A percentile compares a stretch with the other conserved stretches of the same genome.
These are phyloP conservation scores for Bembecia ichneumoniformis DNA, from an alignment of 2,888 invertebrate genomes.

Conservation along the genomic window DNA sequence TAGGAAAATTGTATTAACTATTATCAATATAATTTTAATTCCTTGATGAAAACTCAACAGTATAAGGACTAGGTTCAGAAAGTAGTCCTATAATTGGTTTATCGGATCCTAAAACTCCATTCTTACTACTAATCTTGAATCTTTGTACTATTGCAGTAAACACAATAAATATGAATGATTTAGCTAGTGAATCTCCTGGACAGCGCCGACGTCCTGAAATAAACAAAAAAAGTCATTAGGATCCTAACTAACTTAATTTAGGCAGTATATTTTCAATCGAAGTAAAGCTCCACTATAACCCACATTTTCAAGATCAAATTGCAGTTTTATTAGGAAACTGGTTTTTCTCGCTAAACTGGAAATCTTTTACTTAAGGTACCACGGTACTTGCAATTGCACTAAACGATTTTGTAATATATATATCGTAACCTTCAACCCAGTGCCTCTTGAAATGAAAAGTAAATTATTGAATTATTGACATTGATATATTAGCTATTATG, in stretches of 20 bases:
- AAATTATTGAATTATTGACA: no score
- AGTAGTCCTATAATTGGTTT: conserved; percentile 42
- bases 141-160: conserved; percentile 73
- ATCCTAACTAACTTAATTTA: background rate
- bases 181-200: conserved; percentile 75
- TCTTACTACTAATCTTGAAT: conserved; percentile 38
- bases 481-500: no score
- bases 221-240: conserved; percentile 6
- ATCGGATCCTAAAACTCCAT: conserved; percentile 37
- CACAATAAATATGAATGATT: conserved; percentile 72
- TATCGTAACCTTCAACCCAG: no score
- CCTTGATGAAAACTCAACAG: conserved; percentile 35
- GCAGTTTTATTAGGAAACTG: no score
- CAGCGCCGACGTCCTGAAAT: conserved; percentile 75
- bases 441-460: no score
- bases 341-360: no score
- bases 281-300: no score
- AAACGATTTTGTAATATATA: no score
- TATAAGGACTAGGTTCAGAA: conserved; percentile 36
- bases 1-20: background rate
- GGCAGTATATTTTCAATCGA: no score
- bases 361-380: no score
- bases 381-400: no score
- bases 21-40: conserved; percentile 1
- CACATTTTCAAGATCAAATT: no score